Percentiles rank a stretch among this genome's conserved stretches.
phyloP scores from a whole-genome alignment of 2,888 invertebrate species.

The Alviniconcha strummeri region DNA sequence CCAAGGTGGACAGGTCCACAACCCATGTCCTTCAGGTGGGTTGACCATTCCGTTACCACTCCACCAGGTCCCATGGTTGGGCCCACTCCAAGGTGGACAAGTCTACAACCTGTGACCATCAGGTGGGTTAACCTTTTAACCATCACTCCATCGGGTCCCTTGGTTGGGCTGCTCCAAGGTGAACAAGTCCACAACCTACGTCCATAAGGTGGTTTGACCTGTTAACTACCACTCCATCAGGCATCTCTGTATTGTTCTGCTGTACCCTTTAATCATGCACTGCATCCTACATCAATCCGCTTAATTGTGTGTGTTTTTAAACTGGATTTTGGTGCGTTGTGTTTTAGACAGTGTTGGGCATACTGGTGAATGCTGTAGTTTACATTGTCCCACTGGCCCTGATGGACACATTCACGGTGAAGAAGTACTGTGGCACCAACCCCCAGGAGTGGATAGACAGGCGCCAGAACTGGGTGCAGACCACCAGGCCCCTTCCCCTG shows the following conservation, averaged over 20 bases:
- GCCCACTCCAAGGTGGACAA: too few species aligned
- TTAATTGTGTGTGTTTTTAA: too few species aligned
- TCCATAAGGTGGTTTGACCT: conserved; percentile 34
- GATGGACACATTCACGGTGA: conserved; percentile 62
- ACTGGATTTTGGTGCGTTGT: too few species aligned
- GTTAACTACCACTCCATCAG: too few species aligned
- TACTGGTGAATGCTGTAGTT: conserved; percentile 47
- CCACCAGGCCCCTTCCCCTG: conserved; percentile 56
- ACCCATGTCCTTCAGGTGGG: too few species aligned
- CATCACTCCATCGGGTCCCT: too few species aligned
- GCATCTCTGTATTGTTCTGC: too few species aligned
- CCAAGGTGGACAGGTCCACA: too few species aligned
- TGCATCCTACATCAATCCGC: neutral
- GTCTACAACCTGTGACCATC: too few species aligned
- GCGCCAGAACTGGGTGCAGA: conserved; percentile 53
- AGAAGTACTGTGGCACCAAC: conserved; percentile 59
- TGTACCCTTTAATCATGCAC: neutral
- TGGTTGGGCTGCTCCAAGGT: conserved; percentile 52
- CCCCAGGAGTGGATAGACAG: conserved; percentile 49
- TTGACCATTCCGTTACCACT: too few species aligned
- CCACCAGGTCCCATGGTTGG: too few species aligned
- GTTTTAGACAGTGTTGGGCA: conserved; percentile 16
- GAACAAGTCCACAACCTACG: conserved; percentile 49
- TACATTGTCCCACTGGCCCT: conserved; percentile 60
- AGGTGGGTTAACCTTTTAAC: too few species aligned